These are phyloP conservation scores for Lycopodina hypogea DNA, from an alignment of 37 sponge, comb jelly and placozoan species.

Conservation along the genomic window DNA sequence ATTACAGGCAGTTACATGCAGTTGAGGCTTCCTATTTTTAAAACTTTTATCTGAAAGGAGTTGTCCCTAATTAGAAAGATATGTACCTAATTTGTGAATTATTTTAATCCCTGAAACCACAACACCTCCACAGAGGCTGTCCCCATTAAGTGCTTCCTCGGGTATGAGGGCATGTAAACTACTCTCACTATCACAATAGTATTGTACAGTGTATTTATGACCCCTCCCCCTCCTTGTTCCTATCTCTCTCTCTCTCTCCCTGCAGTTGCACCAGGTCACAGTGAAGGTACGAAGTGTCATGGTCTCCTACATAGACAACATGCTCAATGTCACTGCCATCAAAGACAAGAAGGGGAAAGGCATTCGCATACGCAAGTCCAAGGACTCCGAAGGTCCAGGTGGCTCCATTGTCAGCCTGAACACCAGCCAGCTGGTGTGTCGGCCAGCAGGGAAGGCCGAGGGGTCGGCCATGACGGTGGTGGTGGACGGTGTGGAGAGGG, in stretches of 20 bases:
- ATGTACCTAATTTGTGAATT: too few relatives aligned
- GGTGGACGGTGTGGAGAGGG: conserved; percentile 66
- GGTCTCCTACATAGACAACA: conserved; percentile 34
- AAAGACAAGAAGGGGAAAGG: conserved; percentile 50
- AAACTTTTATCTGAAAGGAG: too few relatives aligned
- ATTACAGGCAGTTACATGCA: too few relatives aligned
- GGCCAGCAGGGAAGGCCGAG: conserved; percentile 40
- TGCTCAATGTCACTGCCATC: conserved; percentile 53
- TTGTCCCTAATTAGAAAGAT: too few relatives aligned
- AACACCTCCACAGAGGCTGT: too few relatives aligned
- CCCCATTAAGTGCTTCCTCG: too few relatives aligned
- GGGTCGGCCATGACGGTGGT: conserved; percentile 14
- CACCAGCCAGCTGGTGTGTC: conserved; percentile 44
- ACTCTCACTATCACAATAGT: too few relatives aligned
- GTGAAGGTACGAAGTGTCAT: conserved; percentile 68
- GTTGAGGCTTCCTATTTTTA: too few relatives aligned
- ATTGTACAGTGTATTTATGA: too few relatives aligned
- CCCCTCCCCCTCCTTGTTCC: not conserved
- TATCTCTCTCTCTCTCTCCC: not conserved
- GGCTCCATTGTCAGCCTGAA: conserved; percentile 51
- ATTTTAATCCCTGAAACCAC: too few relatives aligned
- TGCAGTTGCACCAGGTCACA: conserved; percentile 20
- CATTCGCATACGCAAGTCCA: conserved; percentile 34
- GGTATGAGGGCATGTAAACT: too few relatives aligned
- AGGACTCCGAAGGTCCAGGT: conserved; percentile 15